Percentiles rank a stretch among this genome's conserved stretches.
phyloP scores from a whole-genome alignment of 2,888 invertebrate genomes.

The Hemaris fuciformis region DNA sequence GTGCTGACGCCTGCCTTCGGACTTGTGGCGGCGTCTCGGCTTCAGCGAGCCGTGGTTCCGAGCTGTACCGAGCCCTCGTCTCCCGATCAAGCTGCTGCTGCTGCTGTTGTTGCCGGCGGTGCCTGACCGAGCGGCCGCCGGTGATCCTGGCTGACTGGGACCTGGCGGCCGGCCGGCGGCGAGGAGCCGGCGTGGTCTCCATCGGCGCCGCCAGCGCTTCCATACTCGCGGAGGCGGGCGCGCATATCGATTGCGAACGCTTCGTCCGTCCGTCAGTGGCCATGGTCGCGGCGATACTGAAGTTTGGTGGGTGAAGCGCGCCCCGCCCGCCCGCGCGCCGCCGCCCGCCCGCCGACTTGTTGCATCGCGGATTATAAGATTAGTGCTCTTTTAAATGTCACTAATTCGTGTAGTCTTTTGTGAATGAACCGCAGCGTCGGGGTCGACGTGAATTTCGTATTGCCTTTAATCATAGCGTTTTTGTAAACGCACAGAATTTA shows the following conservation, averaged over 20 bases:
- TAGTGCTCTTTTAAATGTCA: slow-evolving; percentile 61
- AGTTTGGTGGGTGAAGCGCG: slow-evolving; percentile 25
- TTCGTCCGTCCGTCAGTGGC: slow-evolving; percentile 85
- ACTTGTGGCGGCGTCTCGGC: slow-evolving; percentile 86
- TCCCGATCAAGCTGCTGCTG: slow-evolving; percentile 75
- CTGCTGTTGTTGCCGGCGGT: slow-evolving; percentile 69
- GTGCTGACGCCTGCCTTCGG: slow-evolving; percentile 82
- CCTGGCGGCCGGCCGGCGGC: slow-evolving; percentile 86
- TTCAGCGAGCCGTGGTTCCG: slow-evolving; percentile 85
- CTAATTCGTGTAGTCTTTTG: slow-evolving; percentile 42
- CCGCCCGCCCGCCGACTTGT: slow-evolving; percentile 61
- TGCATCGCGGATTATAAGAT: slow-evolving; percentile 60
- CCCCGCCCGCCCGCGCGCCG: slow-evolving; percentile 28
- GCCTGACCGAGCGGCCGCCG: slow-evolving; percentile 82
- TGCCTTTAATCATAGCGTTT: neutral
- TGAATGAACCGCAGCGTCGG: slow-evolving; percentile 25
- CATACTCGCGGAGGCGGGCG: slow-evolving; percentile 86
- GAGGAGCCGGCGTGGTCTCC: slow-evolving; percentile 80
- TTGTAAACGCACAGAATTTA: neutral
- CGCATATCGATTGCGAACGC: slow-evolving; percentile 89
- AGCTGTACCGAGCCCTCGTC: slow-evolving; percentile 83
- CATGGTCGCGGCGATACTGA: slow-evolving; percentile 81
- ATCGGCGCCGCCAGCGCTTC: slow-evolving; percentile 81
- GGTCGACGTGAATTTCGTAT: neutral
- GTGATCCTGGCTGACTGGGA: slow-evolving; percentile 88